These are phyloP conservation scores for Pasiphila rectangulata DNA, from an alignment of 2,888 invertebrate genomes.

Conservation along the genomic window DNA sequence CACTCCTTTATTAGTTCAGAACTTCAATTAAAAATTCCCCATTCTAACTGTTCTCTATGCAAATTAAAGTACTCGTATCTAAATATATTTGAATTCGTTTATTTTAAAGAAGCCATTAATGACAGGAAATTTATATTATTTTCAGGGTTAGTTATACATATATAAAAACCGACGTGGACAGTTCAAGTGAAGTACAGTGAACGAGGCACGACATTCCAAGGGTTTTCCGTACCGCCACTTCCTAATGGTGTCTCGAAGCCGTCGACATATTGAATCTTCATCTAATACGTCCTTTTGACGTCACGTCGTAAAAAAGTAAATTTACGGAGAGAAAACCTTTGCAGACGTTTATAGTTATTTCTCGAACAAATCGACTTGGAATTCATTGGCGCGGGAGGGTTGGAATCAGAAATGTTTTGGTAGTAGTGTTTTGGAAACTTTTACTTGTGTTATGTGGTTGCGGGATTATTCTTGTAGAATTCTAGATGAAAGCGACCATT, in stretches of 20 bases:
- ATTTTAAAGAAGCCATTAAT: too few relatives aligned
- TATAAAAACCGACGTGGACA: background rate
- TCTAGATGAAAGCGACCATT: too few relatives aligned
- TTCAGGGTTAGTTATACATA: too few relatives aligned
- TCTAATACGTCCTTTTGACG: conserved; percentile 62
- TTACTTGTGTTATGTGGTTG: too few relatives aligned
- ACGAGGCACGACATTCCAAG: conserved; percentile 63
- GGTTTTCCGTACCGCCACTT: conserved; percentile 71
- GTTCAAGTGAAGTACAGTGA: conserved; percentile 23
- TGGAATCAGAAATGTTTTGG: background rate
- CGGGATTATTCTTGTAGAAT: too few relatives aligned
- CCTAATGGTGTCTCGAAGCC: conserved; percentile 69
- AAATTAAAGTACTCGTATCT: too few relatives aligned
- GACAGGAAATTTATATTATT: background rate
- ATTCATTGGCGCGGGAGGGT: conserved; percentile 10
- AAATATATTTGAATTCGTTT: too few relatives aligned
- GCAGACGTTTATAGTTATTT: conserved; percentile 19
- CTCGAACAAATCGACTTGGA: conserved; percentile 18
- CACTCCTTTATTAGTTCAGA: too few relatives aligned
- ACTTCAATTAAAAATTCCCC: too few relatives aligned
- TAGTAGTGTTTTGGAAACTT: too few relatives aligned
- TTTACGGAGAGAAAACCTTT: conserved; percentile 34
- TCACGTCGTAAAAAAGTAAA: conserved; percentile 53
- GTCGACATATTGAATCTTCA: conserved; percentile 74
- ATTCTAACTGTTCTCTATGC: too few relatives aligned